Base-by-base conservation (phyloP, 2,888 invertebrate genomes). In the Conistra vaccinii region DNA sequence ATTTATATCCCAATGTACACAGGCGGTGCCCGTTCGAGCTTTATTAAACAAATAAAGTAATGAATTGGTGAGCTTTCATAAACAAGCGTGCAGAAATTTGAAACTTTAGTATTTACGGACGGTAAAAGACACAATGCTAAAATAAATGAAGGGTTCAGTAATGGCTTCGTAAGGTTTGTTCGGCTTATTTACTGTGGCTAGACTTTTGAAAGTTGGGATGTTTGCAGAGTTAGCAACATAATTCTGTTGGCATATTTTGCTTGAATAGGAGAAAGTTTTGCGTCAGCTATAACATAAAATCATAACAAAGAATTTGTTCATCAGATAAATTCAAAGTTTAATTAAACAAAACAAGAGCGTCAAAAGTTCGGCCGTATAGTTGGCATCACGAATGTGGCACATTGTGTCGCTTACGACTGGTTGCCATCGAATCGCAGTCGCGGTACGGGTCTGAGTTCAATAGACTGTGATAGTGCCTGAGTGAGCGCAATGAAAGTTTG, bases 31-130 rank as follows among this genome's bases (percentile, higher is more conserved):
- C 89, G 92, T 92, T 92, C 85, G 89, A 92, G 94, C 95, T 94
- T 95, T 95, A 95, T 95, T 95, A 95, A 95, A 94, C 94, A 94
- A 95, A 95, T 95, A 95, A 95, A 93, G 93, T 93, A 95, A 95
- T 94, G 93, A 95, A 94, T 95, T 92, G 93, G 92, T 91, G 90
- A 89, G 92, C 91, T 92, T 91, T 92, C 92, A 91, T 93, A 94
- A 95, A 94, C 93, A 94, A 92, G 92, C 90, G 91, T 91, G 91
- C 91, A 91, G 91, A 93, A 93, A 92, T 94, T 93, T 91, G 89
- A 92, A 93, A 92, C 91, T 93, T 94, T 93, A 92, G 93, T 93
- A 93, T 93, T 94, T 92, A 93, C 90, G 89, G 89, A 90, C 90
- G 90, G 87, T 90, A 84, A 88, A 88, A 90, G 91, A 90, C 89